phyloP scores from a whole-genome alignment of 2,113 vertebrate genomes.

The Pedetes capensis region DNA sequence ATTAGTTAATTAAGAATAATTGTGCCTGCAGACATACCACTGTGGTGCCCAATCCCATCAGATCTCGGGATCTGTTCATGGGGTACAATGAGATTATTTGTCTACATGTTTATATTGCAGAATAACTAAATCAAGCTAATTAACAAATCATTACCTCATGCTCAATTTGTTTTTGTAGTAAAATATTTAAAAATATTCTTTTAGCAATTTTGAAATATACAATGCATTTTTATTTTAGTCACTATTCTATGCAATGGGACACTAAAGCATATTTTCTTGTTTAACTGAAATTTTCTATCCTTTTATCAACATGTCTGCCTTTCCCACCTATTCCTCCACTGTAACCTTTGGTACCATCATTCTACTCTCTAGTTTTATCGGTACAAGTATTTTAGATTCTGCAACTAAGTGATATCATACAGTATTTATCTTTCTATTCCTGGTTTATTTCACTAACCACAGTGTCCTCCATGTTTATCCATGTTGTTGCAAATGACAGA shows the following conservation, averaged over 20 bases:
- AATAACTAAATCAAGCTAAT: neutral
- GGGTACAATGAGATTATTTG: neutral
- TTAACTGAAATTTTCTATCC: neutral
- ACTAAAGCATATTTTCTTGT: neutral
- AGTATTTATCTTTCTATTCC: neutral
- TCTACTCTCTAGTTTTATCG: neutral
- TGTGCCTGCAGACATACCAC: neutral
- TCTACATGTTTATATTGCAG: neutral
- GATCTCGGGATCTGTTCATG: too few relatives aligned
- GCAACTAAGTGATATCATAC: neutral
- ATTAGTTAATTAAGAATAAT: neutral
- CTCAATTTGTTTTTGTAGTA: neutral
- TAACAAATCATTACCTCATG: neutral
- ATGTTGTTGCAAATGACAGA: neutral
- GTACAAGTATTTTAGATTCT: neutral
- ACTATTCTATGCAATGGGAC: neutral
- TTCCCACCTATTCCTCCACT: accelerated
- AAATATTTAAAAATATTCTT: neutral
- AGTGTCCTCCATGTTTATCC: neutral
- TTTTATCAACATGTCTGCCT: neutral
- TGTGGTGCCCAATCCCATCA: too few relatives aligned
- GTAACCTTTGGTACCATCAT: neutral
- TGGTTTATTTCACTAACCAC: neutral
- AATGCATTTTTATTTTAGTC: neutral
- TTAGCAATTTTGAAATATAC: neutral